phyloP scores from a whole-genome alignment of 2,888 invertebrate genomes.

The Ferdinandea cuprea region DNA sequence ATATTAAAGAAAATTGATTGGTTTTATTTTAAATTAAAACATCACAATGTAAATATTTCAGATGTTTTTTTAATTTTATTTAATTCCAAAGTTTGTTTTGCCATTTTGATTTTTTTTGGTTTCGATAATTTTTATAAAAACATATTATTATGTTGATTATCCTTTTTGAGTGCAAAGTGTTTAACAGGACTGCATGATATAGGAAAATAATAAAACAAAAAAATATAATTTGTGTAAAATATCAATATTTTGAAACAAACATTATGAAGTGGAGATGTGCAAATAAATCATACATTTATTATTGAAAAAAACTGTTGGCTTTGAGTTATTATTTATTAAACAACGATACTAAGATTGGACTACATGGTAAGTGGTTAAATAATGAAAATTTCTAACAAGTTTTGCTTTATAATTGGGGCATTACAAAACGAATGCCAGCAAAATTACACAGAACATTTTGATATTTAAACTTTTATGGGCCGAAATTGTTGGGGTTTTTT shows the following conservation, averaged over 20 bases:
- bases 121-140: slow-evolving; percentile 1
- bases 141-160: neutral
- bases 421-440: too few relatives aligned
- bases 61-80: slow-evolving; percentile 21
- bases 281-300: slow-evolving; percentile 73
- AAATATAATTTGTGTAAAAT: slow-evolving; percentile 63
- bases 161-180: neutral
- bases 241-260: slow-evolving; percentile 54
- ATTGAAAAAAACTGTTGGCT: slow-evolving; percentile 50
- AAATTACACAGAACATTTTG: too few relatives aligned
- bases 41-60: slow-evolving; percentile 57
- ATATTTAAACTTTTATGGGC: too few relatives aligned
- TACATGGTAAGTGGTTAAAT: too few relatives aligned
- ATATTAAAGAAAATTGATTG: neutral
- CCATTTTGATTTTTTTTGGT: slow-evolving; percentile 12
- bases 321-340: too few relatives aligned
- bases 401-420: too few relatives aligned
- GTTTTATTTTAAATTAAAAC: slow-evolving; percentile 27
- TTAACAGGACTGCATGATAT: slow-evolving; percentile 10
- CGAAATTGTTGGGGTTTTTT: too few relatives aligned
- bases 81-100: neutral
- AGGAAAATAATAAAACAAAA: slow-evolving; percentile 16
- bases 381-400: too few relatives aligned
- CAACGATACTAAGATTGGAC: too few relatives aligned
- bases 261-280: slow-evolving; percentile 55